These are phyloP conservation scores for Conger conger DNA, from an alignment of 2,113 vertebrate genomes.

Conservation along the genomic window DNA sequence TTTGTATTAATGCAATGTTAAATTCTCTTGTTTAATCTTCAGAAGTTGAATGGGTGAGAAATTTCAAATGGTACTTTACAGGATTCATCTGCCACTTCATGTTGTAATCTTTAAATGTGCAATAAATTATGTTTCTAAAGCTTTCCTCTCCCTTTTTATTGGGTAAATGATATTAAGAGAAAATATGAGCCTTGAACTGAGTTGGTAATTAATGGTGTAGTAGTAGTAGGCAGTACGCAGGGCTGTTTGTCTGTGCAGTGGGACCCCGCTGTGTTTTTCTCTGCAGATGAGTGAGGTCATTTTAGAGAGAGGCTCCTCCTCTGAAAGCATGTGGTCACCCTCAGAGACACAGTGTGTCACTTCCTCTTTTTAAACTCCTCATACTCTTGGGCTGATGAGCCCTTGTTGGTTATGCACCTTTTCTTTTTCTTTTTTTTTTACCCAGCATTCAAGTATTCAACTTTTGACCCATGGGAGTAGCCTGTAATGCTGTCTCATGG, in stretches of 20 bases:
- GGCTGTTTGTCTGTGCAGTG: neutral
- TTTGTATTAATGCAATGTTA: slow-evolving; percentile 35
- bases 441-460: neutral
- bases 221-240: neutral
- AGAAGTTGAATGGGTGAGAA: slow-evolving; percentile 28
- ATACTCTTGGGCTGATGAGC: neutral
- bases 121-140: slow-evolving; percentile 52
- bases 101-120: slow-evolving; percentile 50
- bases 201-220: neutral
- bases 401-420: neutral
- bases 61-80: slow-evolving; percentile 35
- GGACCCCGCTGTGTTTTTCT: neutral
- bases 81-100: slow-evolving; percentile 28
- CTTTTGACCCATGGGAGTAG: neutral
- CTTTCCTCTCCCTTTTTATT: slow-evolving; percentile 27
- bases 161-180: neutral
- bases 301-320: neutral
- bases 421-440: neutral
- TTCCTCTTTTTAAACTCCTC: neutral
- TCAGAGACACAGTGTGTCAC: neutral
- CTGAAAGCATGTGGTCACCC: neutral
- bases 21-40: slow-evolving; percentile 25
- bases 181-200: neutral
- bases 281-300: neutral
- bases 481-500: neutral